A percentile compares a stretch with the other conserved stretches of the same genome.
phyloP scores from a whole-genome alignment of 1,140 invertebrate genomes.

The Choristoneura fumiferana region DNA sequence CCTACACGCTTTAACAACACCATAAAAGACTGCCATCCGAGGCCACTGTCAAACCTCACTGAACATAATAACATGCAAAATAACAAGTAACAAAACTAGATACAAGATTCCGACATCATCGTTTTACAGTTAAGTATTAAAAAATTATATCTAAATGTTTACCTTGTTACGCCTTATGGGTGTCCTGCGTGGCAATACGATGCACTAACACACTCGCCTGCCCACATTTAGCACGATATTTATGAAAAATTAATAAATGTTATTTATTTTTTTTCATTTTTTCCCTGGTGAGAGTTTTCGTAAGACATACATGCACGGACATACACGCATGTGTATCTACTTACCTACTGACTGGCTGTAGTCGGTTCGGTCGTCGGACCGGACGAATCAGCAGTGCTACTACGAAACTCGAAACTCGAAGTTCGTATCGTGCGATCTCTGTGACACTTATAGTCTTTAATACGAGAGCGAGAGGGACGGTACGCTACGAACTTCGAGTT shows the following conservation, averaged over 20 bases:
- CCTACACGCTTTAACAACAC: constrained; percentile 42
- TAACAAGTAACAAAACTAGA: constrained; percentile 14
- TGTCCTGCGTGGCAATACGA: constrained; percentile 7
- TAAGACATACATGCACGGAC: neutral
- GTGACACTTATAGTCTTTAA: too few relatives aligned
- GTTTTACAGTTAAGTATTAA: constrained; percentile 43
- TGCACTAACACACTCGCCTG: constrained; percentile 25
- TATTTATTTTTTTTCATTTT: constrained; percentile 11
- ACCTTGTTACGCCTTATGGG: neutral
- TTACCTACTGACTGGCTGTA: too few relatives aligned
- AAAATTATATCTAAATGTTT: neutral
- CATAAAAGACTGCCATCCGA: constrained; percentile 29
- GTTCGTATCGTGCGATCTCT: too few relatives aligned
- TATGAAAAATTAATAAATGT: constrained; percentile 33
- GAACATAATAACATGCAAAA: constrained; percentile 11
- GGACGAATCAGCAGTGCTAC: too few relatives aligned
- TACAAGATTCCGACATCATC: neutral
- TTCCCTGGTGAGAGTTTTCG: constrained; percentile 2
- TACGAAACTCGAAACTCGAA: too few relatives aligned
- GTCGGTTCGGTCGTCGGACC: too few relatives aligned
- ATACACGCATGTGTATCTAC: too few relatives aligned
- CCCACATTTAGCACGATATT: constrained; percentile 44
- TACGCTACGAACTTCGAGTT: too few relatives aligned
- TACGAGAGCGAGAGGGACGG: too few relatives aligned
- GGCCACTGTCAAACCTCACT: constrained; percentile 3